Conservation (phyloP, 2,797 vertebrate genomes). For the Nyctibius grandis region DNA sequence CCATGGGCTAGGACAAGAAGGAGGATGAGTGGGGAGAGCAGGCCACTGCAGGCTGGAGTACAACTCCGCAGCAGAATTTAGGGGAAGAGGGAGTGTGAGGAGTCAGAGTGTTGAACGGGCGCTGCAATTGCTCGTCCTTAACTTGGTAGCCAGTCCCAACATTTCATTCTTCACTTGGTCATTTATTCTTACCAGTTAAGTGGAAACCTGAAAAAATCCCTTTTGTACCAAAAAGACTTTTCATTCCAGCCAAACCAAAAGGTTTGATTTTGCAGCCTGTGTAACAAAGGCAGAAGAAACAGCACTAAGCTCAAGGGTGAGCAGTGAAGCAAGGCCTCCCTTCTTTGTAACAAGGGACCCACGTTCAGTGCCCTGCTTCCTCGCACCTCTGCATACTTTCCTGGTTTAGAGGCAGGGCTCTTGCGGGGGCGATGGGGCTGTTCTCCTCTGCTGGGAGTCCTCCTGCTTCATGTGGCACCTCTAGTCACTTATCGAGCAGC, state of each 20-base stretch:
- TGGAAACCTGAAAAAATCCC: neutral
- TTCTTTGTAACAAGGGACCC: neutral
- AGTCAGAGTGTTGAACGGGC: accelerated
- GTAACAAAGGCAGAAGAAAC: neutral
- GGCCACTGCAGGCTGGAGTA: neutral
- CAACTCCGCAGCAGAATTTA: neutral
- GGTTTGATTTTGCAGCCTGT: neutral
- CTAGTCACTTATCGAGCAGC: neutral
- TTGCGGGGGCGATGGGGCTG: neutral
- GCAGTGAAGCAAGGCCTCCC: neutral
- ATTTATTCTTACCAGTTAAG: neutral
- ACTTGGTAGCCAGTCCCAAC: neutral
- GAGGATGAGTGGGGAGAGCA: neutral
- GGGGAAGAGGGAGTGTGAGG: neutral
- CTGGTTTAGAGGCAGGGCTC: neutral
- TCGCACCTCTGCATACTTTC: neutral
- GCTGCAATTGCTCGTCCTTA: neutral
- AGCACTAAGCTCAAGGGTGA: neutral
- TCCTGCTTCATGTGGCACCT: accelerated
- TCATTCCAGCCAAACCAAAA: neutral
- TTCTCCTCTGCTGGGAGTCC: neutral
- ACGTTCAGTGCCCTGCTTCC: neutral
- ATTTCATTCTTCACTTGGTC: neutral
- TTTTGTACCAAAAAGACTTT: neutral
- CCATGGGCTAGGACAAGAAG: neutral